Conservation (phyloP, 2,888 invertebrate species). For the Lamellibrachia columna region DNA sequence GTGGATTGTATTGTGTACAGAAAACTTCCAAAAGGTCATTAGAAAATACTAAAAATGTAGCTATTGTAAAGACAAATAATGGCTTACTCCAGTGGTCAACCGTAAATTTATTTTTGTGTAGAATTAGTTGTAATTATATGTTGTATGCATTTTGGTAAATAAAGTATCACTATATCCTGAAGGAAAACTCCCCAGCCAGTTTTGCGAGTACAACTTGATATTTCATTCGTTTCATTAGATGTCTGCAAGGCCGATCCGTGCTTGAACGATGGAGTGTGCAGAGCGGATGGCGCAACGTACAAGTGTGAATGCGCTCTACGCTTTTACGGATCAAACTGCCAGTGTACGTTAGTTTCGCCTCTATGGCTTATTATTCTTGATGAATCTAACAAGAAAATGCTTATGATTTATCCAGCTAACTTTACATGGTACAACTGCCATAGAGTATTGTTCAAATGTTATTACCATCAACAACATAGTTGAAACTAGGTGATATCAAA, state of each 20-base stretch:
- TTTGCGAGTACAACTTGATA: neutral
- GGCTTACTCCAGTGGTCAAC: no score
- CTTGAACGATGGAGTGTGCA: neutral
- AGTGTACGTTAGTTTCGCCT: neutral
- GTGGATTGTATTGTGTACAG: no score
- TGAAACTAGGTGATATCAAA: no score
- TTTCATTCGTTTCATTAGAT: neutral
- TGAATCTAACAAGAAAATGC: neutral
- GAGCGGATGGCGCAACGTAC: neutral
- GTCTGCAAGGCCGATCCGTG: neutral
- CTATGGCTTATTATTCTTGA: neutral
- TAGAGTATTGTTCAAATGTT: no score
- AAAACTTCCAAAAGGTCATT: no score
- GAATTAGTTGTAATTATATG: neutral
- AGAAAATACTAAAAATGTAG: no score
- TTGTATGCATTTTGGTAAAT: neutral
- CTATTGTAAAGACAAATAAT: no score
- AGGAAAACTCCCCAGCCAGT: neutral
- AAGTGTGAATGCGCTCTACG: neutral
- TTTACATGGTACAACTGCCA: no score
- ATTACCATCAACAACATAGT: no score
- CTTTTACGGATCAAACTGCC: neutral
- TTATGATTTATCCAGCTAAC: neutral
- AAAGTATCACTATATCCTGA: no score
- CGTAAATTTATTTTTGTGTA: no score